These are phyloP conservation scores for Cerastoderma edule DNA, from an alignment of 2,888 invertebrate species.

Conservation along the genomic window DNA sequence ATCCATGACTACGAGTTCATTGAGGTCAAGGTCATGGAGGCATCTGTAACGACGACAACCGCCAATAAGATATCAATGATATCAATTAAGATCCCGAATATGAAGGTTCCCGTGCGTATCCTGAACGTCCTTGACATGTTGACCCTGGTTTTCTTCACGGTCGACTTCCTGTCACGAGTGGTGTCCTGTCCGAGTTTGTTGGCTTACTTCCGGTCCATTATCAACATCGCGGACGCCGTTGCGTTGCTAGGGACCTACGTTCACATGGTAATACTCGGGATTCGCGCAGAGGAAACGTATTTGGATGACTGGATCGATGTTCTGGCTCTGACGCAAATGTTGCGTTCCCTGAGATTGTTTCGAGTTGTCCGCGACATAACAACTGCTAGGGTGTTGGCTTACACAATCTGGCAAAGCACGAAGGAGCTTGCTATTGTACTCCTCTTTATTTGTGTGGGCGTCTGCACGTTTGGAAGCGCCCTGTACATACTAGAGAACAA, in stretches of 20 bases:
- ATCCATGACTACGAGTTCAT: not conserved
- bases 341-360: constrained; percentile 34
- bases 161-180: constrained; percentile 32
- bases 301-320: constrained; percentile 26
- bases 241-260: constrained; percentile 29
- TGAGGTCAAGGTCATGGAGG: not conserved
- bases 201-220: constrained; percentile 32
- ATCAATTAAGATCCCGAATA: constrained; percentile 29
- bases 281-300: not conserved
- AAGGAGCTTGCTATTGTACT: constrained; percentile 29
- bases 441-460: constrained; percentile 26
- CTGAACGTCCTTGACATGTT: constrained; percentile 20
- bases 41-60: not conserved
- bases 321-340: constrained; percentile 15
- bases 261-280: not conserved
- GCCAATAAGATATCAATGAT: not conserved
- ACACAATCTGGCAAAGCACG: constrained; percentile 22
- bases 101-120: constrained; percentile 19
- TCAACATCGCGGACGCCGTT: constrained; percentile 29
- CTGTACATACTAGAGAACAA: constrained; percentile 27
- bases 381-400: constrained; percentile 28
- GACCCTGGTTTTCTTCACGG: constrained; percentile 29
- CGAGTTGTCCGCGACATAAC: constrained; percentile 24
- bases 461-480: constrained; percentile 31
- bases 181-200: constrained; percentile 26